A percentile compares a stretch with the other conserved stretches of the same genome.
Conservation (phyloP, 2,797 vertebrate species). For the Macroramphosus scolopax region DNA sequence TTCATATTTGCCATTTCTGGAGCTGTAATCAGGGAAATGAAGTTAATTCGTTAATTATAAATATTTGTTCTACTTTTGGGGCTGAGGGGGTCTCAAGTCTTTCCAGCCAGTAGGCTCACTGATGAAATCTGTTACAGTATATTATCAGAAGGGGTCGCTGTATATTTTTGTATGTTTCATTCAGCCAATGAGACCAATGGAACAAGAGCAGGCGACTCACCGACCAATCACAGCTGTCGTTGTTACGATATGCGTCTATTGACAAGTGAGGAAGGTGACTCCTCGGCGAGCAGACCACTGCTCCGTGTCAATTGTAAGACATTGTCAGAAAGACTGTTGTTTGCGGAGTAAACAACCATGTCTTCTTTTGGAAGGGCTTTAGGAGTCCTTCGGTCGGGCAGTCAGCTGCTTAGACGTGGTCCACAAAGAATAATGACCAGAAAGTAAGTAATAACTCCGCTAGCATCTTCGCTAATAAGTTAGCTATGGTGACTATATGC, state of each 20-base stretch:
- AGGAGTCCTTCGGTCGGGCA: conserved; percentile 63
- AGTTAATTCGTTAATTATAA: too few species aligned
- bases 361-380: conserved; percentile 70
- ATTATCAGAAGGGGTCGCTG: conserved; percentile 34
- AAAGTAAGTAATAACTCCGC: conserved; percentile 65
- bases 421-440: conserved; percentile 52
- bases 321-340: not conserved
- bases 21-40: too few species aligned
- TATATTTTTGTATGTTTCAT: not conserved
- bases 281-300: not conserved
- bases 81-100: too few species aligned
- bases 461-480: too few species aligned
- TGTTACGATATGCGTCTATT: conserved; percentile 51
- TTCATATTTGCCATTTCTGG: too few species aligned
- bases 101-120: too few species aligned
- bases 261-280: conserved; percentile 75
- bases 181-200: conserved; percentile 27
- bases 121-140: too few species aligned
- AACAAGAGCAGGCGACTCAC: not conserved
- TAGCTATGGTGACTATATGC: too few species aligned
- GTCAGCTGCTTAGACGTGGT: conserved; percentile 55
- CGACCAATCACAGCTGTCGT: conserved; percentile 62
- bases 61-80: too few species aligned
- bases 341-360: conserved; percentile 50
- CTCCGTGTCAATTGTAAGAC: accelerated